A percentile compares a stretch with the other conserved stretches of the same genome.
phyloP scores from a whole-genome alignment of 53 echinoderm and acorn worm species.

The Apostichopus leukothele region DNA sequence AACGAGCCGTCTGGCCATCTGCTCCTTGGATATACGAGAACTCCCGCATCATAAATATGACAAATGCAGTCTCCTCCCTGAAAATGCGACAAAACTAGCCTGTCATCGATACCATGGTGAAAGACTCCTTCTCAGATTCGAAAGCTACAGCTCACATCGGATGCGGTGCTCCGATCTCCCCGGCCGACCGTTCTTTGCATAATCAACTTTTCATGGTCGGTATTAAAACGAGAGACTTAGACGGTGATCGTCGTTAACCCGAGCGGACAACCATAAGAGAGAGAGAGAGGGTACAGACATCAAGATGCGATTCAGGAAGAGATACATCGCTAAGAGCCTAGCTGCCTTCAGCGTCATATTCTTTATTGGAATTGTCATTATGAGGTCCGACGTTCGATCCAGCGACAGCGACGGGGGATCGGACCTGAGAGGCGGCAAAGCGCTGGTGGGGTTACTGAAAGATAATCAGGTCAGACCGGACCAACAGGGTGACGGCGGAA shows the following conservation, averaged over 20 bases:
- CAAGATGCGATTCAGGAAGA: constrained; percentile 34
- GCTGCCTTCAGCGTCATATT: constrained; percentile 18
- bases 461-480: neutral
- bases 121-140: neutral
- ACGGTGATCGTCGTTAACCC: neutral
- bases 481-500: neutral
- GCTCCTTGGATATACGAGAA: neutral
- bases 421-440: neutral
- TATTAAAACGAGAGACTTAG: neutral
- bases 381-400: constrained; percentile 29
- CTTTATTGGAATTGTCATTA: constrained; percentile 17
- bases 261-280: neutral
- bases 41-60: neutral
- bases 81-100: neutral
- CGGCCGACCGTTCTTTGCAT: neutral
- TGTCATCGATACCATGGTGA: neutral
- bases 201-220: neutral
- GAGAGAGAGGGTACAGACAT: neutral
- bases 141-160: neutral
- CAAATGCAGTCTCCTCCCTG: neutral
- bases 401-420: neutral
- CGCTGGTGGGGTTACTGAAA: neutral
- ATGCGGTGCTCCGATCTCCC: neutral
- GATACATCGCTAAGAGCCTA: constrained; percentile 26
- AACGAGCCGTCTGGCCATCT: neutral